These are phyloP conservation scores for Hydrochoerus hydrochaeris DNA, from an alignment of 2,113 vertebrate species.

Conservation along the genomic window DNA sequence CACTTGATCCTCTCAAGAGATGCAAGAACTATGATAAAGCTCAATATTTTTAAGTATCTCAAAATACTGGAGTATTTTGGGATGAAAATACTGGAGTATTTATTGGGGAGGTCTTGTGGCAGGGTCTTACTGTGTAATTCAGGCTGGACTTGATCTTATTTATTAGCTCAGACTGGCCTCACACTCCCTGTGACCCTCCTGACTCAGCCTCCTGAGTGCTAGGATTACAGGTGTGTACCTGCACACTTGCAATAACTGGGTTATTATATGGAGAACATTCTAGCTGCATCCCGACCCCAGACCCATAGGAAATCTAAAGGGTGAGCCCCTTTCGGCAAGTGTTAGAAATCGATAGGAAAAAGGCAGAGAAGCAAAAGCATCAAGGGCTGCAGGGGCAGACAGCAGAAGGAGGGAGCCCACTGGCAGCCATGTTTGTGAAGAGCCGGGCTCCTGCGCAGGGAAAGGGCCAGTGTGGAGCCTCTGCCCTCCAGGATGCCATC, in stretches of 20 bases:
- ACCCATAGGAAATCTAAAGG: accelerated
- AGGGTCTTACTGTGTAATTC: background rate
- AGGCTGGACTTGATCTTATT: background rate
- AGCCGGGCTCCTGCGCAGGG: background rate
- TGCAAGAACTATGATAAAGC: background rate
- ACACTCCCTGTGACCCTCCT: background rate
- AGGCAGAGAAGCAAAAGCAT: accelerated
- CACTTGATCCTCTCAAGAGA: accelerated
- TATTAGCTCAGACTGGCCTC: background rate
- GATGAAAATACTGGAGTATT: background rate
- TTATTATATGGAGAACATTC: background rate
- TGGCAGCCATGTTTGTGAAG: background rate
- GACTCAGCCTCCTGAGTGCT: background rate
- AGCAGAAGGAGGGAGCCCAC: background rate
- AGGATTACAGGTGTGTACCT: background rate
- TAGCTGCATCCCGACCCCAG: background rate
- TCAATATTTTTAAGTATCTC: background rate
- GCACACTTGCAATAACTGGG: background rate
- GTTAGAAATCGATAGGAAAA: background rate
- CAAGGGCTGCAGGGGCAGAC: background rate
- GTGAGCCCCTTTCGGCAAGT: background rate
- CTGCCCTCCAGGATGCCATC: background rate
- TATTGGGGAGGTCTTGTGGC: background rate
- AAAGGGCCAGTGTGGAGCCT: background rate
- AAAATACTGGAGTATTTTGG: too few species aligned